phyloP scores from a whole-genome alignment of 2,797 vertebrate genomes.

The Pangasius krempfi region DNA sequence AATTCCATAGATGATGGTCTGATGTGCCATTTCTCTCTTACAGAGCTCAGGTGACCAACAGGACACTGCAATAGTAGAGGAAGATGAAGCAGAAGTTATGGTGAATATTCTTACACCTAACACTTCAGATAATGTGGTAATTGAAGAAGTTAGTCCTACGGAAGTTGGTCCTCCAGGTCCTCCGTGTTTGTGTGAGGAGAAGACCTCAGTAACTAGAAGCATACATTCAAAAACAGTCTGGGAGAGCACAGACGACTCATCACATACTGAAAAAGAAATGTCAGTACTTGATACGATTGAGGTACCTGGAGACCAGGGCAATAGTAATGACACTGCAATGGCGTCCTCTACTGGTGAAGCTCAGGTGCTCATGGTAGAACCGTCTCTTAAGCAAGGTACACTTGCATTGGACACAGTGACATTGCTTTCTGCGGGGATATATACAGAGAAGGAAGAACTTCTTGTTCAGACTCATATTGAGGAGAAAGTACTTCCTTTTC shows the following conservation, averaged over 20 bases:
- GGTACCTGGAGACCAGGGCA: constrained; percentile 13
- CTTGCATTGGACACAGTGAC: neutral
- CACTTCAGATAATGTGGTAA: neutral
- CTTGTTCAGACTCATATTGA: neutral
- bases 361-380: constrained; percentile 11
- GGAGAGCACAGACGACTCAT: constrained; percentile 34
- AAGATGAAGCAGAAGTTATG: constrained; percentile 28
- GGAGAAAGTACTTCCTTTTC: neutral
- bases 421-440: neutral
- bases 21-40: constrained; percentile 71
- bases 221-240: constrained; percentile 19
- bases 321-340: neutral
- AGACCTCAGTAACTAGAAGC: constrained; percentile 39
- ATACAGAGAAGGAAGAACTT: neutral
- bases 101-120: neutral
- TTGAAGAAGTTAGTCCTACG: neutral
- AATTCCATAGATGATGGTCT: neutral
- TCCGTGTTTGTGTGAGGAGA: neutral
- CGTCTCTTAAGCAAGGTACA: neutral
- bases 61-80: constrained; percentile 44
- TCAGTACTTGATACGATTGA: neutral
- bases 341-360: constrained; percentile 32
- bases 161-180: neutral
- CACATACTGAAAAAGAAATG: neutral
- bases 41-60: constrained; percentile 79